Conservation (phyloP, 2,797 vertebrate species). For the Spinibarbus caldwelli region DNA sequence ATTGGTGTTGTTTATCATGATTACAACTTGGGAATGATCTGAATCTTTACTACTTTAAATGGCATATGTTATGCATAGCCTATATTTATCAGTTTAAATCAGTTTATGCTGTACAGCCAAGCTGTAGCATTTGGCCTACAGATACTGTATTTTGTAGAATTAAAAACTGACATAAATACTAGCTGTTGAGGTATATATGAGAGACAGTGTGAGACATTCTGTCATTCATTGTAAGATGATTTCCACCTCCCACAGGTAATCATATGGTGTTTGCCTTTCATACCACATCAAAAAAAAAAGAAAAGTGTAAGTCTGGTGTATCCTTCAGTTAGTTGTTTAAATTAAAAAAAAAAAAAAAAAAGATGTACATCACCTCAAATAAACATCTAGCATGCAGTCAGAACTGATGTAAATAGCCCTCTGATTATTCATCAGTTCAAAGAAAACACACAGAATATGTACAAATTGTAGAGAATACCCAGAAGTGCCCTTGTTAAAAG, state of each 20-base stretch:
- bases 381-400: conserved; percentile 11
- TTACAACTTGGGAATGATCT: background rate
- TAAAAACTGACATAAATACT: background rate
- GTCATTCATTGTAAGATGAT: background rate
- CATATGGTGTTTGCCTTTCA: background rate
- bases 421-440: background rate
- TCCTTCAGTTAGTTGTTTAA: background rate
- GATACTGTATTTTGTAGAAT: background rate
- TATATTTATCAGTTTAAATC: no score
- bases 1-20: background rate
- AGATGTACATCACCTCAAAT: background rate
- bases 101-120: background rate
- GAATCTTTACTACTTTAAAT: background rate
- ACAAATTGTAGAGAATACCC: conserved; percentile 33
- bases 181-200: no score
- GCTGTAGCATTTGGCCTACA: background rate
- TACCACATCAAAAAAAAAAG: background rate
- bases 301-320: background rate
- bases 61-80: background rate
- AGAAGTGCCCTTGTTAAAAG: conserved; percentile 45
- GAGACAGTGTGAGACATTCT: background rate
- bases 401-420: conserved; percentile 22
- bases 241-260: background rate
- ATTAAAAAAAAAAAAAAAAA: background rate
- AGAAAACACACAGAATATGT: background rate